These are phyloP conservation scores for Thaleichthys pacificus DNA, from an alignment of 2,797 vertebrate species.

Conservation along the genomic window DNA sequence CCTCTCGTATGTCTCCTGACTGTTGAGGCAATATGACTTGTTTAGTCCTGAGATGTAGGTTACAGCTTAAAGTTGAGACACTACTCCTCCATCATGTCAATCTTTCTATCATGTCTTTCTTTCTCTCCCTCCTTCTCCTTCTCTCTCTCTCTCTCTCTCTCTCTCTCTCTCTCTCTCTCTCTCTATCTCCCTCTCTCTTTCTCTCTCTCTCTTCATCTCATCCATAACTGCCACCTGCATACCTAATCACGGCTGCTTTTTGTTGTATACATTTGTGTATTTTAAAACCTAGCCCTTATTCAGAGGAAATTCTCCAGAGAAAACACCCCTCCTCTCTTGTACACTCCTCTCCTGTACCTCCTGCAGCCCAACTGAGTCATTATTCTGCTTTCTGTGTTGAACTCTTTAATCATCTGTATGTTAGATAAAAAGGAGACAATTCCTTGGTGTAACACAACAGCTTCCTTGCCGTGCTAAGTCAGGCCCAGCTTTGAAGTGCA, in stretches of 20 bases:
- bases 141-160: conserved; percentile 31
- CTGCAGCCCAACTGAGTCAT: conserved; percentile 78
- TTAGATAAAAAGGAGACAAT: conserved; percentile 76
- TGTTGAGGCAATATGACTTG: background rate
- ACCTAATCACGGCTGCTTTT: conserved; percentile 61
- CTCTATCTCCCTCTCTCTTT: conserved; percentile 26
- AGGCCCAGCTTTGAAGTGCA: conserved; percentile 69
- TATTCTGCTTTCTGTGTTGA: conserved; percentile 78
- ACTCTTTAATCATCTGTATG: conserved; percentile 82
- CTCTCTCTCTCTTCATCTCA: conserved; percentile 29
- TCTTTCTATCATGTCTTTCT: conserved; percentile 47
- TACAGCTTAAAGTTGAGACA: background rate
- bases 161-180: conserved; percentile 30
- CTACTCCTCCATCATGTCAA: background rate
- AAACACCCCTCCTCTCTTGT: conserved; percentile 19
- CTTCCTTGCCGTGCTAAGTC: conserved; percentile 58
- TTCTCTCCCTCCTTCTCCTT: conserved; percentile 35
- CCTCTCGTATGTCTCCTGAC: background rate
- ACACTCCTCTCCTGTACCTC: conserved; percentile 65
- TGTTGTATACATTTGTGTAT: conserved; percentile 83
- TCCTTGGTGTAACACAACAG: conserved; percentile 72
- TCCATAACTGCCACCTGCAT: conserved; percentile 13
- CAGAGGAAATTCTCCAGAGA: conserved; percentile 61
- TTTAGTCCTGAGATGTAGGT: background rate
- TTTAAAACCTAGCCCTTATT: conserved; percentile 72